A percentile compares a stretch with the other conserved stretches of the same genome.
Conservation (phyloP, 2,113 vertebrate species). For the Arenaria interpres region DNA sequence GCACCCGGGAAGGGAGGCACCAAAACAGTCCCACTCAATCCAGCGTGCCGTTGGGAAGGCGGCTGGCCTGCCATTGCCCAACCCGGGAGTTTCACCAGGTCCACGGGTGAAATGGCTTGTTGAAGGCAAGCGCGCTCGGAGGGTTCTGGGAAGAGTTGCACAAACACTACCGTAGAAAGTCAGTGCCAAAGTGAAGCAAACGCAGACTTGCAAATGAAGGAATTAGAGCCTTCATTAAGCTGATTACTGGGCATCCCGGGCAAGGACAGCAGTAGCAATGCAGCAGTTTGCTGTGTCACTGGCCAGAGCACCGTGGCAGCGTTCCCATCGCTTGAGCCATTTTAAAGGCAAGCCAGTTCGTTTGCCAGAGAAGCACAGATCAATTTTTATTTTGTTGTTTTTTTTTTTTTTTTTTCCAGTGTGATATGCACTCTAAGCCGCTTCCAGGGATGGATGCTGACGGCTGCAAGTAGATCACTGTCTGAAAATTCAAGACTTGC, state of each 20-base stretch:
- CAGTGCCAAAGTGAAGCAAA: background rate
- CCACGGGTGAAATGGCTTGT: background rate
- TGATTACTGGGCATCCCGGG: background rate
- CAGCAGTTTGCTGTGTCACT: conserved; percentile 15
- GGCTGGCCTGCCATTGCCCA: background rate
- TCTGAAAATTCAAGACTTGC: rapidly evolving
- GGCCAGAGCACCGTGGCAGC: background rate
- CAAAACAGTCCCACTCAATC: background rate
- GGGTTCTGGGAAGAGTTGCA: background rate
- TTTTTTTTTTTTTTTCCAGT: rapidly evolving
- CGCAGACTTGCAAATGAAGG: background rate
- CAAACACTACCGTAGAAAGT: background rate
- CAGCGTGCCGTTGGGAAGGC: rapidly evolving
- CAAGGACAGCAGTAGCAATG: background rate
- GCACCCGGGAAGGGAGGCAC: background rate
- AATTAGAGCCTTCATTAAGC: background rate
- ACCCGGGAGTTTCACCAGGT: background rate
- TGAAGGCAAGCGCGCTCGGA: rapidly evolving
- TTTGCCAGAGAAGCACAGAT: background rate
- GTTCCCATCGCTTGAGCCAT: rapidly evolving
- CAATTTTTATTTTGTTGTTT: background rate
- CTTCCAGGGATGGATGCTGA: background rate
- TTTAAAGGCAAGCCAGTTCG: background rate
- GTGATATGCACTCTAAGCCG: background rate
- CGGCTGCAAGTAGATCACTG: background rate